Percentiles rank a stretch among this genome's conserved stretches.
Conservation (phyloP, 1,140 invertebrate genomes). For the Macrosteles quadrilineatus region DNA sequence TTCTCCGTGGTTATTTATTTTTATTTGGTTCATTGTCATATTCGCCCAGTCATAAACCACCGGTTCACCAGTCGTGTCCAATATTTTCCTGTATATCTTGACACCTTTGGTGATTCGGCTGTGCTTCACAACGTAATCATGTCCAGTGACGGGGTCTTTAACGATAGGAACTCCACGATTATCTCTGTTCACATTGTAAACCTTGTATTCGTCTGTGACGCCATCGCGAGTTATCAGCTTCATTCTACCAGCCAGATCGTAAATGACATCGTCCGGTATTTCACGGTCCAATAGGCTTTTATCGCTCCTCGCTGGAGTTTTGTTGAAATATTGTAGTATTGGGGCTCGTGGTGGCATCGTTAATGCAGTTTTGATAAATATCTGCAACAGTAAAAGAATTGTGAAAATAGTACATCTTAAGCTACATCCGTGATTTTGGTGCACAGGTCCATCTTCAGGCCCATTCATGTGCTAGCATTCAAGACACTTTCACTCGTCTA, state of each 20-base stretch:
- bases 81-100: too few species aligned
- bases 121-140: neutral
- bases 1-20: conserved; percentile 19
- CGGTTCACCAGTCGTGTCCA: too few species aligned
- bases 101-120: neutral
- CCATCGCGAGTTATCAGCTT: neutral
- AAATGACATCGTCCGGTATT: neutral
- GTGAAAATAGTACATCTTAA: too few species aligned
- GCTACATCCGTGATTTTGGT: too few species aligned
- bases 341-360: neutral
- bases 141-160: neutral
- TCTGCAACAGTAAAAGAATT: neutral
- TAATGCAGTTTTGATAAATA: neutral
- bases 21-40: conserved; percentile 15
- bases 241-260: conserved; percentile 12
- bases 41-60: neutral
- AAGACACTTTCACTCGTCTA: too few species aligned
- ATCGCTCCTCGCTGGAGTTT: neutral
- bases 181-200: neutral
- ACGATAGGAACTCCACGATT: neutral
- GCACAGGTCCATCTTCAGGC: too few species aligned
- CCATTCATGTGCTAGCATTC: too few species aligned
- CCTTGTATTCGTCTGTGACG: neutral
- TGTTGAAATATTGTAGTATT: neutral
- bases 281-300: neutral